A percentile compares a stretch with the other conserved stretches of the same genome.
Conservation (phyloP, 2,797 vertebrate species). For the Muscicapa striata region DNA sequence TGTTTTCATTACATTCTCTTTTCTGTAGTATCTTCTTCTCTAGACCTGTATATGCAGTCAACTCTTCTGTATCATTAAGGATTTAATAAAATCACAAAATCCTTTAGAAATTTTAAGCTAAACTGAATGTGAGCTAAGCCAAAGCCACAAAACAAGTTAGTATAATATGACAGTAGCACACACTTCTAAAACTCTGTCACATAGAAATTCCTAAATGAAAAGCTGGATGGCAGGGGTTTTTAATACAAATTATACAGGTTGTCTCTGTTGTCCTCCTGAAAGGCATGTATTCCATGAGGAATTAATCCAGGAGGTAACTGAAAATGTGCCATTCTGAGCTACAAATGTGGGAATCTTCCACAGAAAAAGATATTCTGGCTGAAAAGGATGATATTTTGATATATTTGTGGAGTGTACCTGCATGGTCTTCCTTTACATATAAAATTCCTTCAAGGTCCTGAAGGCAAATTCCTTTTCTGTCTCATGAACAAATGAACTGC, state of each 20-base stretch:
- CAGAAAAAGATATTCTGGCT: not conserved
- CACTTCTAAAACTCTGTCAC: not conserved
- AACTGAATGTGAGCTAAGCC: not conserved
- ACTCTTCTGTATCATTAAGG: not conserved
- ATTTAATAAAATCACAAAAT: not conserved
- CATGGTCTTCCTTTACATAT: not conserved
- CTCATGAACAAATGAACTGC: not conserved
- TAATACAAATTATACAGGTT: not conserved
- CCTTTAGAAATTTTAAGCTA: not conserved
- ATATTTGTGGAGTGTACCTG: not conserved
- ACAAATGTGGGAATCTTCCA: not conserved
- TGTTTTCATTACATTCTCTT: not conserved
- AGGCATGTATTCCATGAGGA: not conserved
- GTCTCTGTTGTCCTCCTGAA: not conserved
- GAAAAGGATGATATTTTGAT: not conserved
- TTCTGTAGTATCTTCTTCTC: not conserved
- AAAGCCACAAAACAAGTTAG: not conserved
- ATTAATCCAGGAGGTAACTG: not conserved
- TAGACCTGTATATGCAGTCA: not conserved
- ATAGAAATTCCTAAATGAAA: not conserved
- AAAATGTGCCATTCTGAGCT: not conserved
- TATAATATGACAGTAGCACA: not conserved
- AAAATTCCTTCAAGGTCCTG: not conserved
- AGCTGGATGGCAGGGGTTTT: not conserved
- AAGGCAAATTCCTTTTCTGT: slow-evolving; percentile 7